Evolutionary conservation across 1,140 invertebrate species (phyloP).

Genomic region (Chelonus insularis): DNA sequence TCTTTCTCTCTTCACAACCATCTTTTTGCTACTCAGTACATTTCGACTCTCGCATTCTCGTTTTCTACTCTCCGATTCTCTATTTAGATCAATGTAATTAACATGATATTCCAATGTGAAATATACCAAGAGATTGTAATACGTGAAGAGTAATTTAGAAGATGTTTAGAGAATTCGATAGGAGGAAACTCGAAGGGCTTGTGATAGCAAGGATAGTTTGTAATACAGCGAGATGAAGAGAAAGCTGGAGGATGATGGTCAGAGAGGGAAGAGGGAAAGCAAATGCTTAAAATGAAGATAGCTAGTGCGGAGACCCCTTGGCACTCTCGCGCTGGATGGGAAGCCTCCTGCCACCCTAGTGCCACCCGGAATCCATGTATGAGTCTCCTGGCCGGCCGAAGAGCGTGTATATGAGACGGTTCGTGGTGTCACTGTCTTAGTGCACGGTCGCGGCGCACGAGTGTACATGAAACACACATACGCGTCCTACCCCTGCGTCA

Average conservation of each 20-base stretch:
- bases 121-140: too few relatives aligned
- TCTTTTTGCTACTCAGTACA: neutral
- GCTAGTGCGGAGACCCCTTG: slow-evolving; percentile 44
- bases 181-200: slow-evolving; percentile 40
- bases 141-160: slow-evolving; percentile 42
- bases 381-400: neutral
- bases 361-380: slow-evolving; percentile 27
- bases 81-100: too few relatives aligned
- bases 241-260: slow-evolving; percentile 30
- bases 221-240: slow-evolving; percentile 44
- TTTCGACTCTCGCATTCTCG: neutral
- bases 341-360: slow-evolving; percentile 26
- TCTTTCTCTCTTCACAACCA: neutral
- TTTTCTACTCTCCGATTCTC: neutral
- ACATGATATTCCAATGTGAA: too few relatives aligned
- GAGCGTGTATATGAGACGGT: slow-evolving; percentile 24
- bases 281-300: slow-evolving; percentile 55
- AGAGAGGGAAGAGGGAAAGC: slow-evolving; percentile 32
- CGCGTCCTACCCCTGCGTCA: slow-evolving; percentile 51
- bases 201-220: slow-evolving; percentile 62
- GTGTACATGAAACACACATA: slow-evolving; percentile 40
- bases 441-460: slow-evolving; percentile 6
- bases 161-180: slow-evolving; percentile 58
- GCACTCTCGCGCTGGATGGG: neutral
- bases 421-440: slow-evolving; percentile 24